Percentiles rank a stretch among this genome's conserved stretches.
Evolutionary conservation across 2,113 vertebrate genomes (phyloP).

Genomic region (Cephalopholis sonnerati): DNA sequence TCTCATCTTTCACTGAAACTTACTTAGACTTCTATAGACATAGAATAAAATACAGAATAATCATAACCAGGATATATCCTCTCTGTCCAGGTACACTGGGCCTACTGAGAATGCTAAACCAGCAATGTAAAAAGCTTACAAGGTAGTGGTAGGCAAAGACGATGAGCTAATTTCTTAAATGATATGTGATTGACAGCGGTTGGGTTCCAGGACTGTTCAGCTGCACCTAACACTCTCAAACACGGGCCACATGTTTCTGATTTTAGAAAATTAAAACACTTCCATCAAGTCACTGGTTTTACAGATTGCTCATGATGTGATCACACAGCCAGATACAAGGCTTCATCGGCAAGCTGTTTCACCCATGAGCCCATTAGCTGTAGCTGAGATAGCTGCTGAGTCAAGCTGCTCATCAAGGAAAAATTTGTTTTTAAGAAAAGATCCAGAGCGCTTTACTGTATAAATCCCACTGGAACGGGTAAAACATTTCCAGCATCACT

Average conservation of each 20-base stretch:
- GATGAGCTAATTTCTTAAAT: neutral
- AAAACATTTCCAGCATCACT: too few relatives aligned
- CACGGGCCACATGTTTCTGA: neutral
- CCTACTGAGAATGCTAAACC: neutral
- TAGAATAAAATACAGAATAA: neutral
- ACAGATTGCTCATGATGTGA: slow-evolving; percentile 8
- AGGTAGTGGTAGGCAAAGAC: neutral
- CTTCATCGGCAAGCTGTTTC: too few relatives aligned
- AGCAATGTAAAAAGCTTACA: neutral
- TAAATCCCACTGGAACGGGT: neutral
- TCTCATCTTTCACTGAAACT: neutral
- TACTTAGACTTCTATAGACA: neutral
- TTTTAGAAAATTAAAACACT: neutral
- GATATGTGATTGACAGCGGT: neutral
- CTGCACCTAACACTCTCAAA: too few relatives aligned
- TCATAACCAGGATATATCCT: neutral
- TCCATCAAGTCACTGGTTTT: neutral
- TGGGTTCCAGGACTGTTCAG: neutral
- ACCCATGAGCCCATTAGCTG: neutral
- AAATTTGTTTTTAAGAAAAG: neutral
- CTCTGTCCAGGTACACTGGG: too few relatives aligned
- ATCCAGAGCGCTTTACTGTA: neutral
- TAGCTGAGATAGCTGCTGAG: slow-evolving; percentile 1
- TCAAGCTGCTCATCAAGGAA: neutral
- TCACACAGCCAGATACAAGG: slow-evolving; percentile 6